These are phyloP conservation scores for Myanophis thanlyinensis DNA, from an alignment of 2,113 vertebrate species.

Conservation along the genomic window DNA sequence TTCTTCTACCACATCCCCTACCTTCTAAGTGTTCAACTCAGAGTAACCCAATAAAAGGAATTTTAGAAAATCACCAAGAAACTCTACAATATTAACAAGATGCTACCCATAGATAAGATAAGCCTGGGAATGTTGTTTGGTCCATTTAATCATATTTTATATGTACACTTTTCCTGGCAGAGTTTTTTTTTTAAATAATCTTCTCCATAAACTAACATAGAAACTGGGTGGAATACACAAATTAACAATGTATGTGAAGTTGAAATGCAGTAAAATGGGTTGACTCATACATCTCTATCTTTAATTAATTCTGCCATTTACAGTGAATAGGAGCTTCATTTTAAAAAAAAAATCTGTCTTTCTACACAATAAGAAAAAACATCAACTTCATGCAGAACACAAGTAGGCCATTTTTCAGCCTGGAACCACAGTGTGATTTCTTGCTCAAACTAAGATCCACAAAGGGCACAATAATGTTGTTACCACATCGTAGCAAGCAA, in stretches of 20 bases:
- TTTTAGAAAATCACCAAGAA: not conserved
- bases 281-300: not conserved
- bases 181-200: not conserved
- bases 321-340: not conserved
- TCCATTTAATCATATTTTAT: not conserved
- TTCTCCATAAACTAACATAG: not conserved
- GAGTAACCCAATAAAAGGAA: not conserved
- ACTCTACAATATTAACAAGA: not conserved
- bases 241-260: not conserved
- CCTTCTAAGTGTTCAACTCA: not conserved
- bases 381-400: not conserved
- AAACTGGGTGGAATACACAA: not conserved
- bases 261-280: not conserved
- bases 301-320: not conserved
- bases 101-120: not conserved
- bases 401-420: not conserved
- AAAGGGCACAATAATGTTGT: not conserved
- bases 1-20: not conserved
- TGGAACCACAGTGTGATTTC: not conserved
- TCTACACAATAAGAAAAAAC: not conserved
- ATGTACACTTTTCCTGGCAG: not conserved
- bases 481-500: not conserved
- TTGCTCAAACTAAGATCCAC: not conserved
- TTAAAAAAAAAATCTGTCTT: not conserved
- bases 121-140: not conserved